These are phyloP conservation scores for Trachops cirrhosus DNA, from an alignment of 2,797 vertebrate genomes.

Conservation along the genomic window DNA sequence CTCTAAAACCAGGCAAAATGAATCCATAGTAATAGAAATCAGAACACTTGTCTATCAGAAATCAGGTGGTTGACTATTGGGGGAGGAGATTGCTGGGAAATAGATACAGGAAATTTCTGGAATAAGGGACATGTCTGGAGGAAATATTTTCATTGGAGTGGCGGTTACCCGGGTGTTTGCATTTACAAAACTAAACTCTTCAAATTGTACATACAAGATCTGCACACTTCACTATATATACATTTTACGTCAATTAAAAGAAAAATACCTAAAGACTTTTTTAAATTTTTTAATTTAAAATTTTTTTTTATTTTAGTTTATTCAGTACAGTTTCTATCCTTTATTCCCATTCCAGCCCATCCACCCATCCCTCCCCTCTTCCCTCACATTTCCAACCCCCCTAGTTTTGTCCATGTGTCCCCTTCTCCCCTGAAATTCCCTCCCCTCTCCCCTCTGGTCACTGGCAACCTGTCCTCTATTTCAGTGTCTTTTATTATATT, in stretches of 20 bases:
- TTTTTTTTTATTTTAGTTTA: no score
- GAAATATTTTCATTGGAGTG: neutral
- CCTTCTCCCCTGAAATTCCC: no score
- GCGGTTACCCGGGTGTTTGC: neutral
- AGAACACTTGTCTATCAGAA: neutral
- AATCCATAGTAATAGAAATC: conserved; percentile 34
- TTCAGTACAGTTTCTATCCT: no score
- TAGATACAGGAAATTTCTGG: neutral
- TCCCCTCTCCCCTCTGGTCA: no score
- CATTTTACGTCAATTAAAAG: neutral
- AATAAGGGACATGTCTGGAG: neutral
- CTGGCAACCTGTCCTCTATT: no score
- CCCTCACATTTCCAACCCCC: no score
- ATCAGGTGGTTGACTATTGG: neutral
- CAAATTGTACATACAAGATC: neutral
- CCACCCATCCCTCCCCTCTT: no score
- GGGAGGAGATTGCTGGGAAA: neutral
- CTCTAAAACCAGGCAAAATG: conserved; percentile 42
- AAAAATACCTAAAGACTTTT: neutral
- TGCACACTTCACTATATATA: neutral
- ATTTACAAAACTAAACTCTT: conserved; percentile 6
- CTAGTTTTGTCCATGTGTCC: no score
- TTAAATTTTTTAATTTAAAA: no score
- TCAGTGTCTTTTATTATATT: no score
- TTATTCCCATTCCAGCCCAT: no score